Base-by-base conservation (phyloP, 2,113 vertebrate species). In the Brachypteracias leptosomus region DNA sequence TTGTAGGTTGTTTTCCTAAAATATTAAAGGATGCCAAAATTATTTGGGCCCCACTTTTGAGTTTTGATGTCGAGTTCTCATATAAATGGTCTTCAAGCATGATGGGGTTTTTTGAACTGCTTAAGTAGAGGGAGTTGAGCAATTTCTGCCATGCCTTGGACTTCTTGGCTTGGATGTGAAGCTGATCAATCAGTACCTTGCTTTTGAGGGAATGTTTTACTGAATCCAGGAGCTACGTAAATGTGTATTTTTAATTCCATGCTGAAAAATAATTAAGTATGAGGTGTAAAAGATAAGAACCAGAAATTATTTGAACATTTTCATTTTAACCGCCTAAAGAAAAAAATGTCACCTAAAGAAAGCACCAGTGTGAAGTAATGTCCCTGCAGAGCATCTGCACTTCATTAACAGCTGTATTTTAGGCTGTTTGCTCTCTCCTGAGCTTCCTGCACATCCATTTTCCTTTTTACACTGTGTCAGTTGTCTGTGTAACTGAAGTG, bases 401-500 rank as follows among this genome's bases (percentile, higher is more conserved):
- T 52, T 72, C 28, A 36, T 11, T 10, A 38, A 11, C 9, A n/a
- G 36, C 3, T n/a, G 6, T 15, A 9, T 47, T 35, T 20, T 16
- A 35, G 24, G 47, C 35, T 33, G 0, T 46, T 46, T 0, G 1
- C 26, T 31, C 63, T 17, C 25, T 28, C 1, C 16, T 18, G 24
- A 46, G 36, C 25, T 12, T 49, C 40, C 24, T 42, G 1, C 38
- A 2, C 40, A 8, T 10, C 62, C 13, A 0, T 0, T 36, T 17
- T 63, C 57, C 21, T 57, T n/a, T 63, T 22, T 4, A 9, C 28
- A 8, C 31, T 44, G 2, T 6, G 14, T 35, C 52, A 4, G 9
- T 1, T 5, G 18, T 7, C 33, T 47, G 0, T 1, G 4, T n/a
- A n/a, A n/a, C n/a, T n/a, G n/a, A n/a, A 22, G 11, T 22, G 24